Conservation (phyloP, 2,113 vertebrate genomes). For the Crypturellus undulatus region DNA sequence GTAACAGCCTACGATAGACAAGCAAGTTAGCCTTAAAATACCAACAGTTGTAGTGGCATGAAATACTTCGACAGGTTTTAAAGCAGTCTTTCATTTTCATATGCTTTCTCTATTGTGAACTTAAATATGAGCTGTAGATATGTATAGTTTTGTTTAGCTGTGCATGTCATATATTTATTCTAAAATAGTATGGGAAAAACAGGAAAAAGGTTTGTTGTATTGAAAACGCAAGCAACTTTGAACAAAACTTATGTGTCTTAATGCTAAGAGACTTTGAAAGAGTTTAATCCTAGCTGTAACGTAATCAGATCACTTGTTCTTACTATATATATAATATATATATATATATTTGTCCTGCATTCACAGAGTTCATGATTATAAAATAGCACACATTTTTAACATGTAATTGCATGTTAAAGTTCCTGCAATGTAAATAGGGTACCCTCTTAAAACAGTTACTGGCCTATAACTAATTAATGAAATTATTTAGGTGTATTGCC, state of each 20-base stretch:
- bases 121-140: neutral
- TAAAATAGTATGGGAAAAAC: neutral
- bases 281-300: neutral
- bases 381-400: neutral
- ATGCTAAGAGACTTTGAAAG: neutral
- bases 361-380: neutral
- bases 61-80: neutral
- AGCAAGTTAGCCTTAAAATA: neutral
- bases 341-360: neutral
- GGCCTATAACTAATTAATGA: conserved; percentile 37
- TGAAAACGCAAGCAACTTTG: neutral
- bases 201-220: neutral
- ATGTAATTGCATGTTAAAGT: conserved; percentile 25
- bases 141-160: neutral
- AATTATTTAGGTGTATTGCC: conserved; percentile 36
- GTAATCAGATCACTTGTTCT: neutral
- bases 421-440: neutral
- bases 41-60: neutral
- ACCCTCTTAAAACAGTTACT: conserved; percentile 38
- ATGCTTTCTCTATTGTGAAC: neutral
- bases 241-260: neutral
- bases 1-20: neutral
- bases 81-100: neutral
- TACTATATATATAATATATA: neutral
- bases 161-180: neutral